These are phyloP conservation scores for Dendrophyllia cribrosa DNA, from an alignment of 64 coral and sea anemone species.

Conservation along the genomic window DNA sequence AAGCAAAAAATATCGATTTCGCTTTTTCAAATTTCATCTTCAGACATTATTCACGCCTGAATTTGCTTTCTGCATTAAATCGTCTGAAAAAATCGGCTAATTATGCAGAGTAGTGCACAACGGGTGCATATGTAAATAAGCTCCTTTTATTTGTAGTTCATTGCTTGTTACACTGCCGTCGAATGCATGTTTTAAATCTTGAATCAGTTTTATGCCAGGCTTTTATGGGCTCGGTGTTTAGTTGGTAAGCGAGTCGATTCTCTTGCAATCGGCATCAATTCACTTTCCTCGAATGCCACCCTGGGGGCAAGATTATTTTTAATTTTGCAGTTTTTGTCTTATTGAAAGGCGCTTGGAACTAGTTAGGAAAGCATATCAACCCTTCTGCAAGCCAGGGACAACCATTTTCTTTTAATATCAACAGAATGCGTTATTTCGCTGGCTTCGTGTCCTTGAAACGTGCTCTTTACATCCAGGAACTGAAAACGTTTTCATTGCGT, in stretches of 20 bases:
- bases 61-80: background rate
- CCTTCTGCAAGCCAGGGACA: background rate
- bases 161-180: background rate
- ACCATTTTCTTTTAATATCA: background rate
- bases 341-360: background rate
- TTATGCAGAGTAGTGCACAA: background rate
- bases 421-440: background rate
- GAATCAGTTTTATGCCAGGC: background rate
- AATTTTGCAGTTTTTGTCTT: background rate
- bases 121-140: background rate
- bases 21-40: too few relatives aligned
- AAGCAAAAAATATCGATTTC: too few relatives aligned
- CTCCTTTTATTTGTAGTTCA: background rate
- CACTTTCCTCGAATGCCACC: background rate
- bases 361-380: background rate
- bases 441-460: background rate
- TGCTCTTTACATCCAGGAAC: background rate
- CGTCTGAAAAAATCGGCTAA: background rate
- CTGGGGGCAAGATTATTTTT: conserved; percentile 1
- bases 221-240: background rate
- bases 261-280: background rate
- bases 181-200: background rate
- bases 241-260: background rate
- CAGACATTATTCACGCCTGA: too few relatives aligned
- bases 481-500: background rate